Percentiles rank a stretch among this genome's conserved stretches.
phyloP scores from a whole-genome alignment of 2,797 vertebrate genomes.

The Poeciliopsis paucimaculata region DNA sequence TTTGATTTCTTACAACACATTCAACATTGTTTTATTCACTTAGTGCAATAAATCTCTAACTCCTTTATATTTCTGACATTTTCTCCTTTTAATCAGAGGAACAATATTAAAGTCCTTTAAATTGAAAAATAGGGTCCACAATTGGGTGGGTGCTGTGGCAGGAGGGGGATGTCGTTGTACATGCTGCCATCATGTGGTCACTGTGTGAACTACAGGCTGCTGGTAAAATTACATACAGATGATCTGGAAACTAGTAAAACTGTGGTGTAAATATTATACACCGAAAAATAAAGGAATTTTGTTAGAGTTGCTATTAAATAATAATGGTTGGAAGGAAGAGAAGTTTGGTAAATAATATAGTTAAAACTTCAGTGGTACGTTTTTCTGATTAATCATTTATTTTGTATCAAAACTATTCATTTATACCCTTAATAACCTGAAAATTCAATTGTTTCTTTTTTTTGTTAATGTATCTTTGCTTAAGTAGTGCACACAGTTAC shows the following conservation, averaged over 20 bases:
- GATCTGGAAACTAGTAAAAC: neutral
- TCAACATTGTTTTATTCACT: neutral
- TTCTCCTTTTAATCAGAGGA: neutral
- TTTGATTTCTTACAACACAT: neutral
- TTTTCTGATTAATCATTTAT: neutral
- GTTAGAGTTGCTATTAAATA: neutral
- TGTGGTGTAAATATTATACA: neutral
- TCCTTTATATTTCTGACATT: neutral
- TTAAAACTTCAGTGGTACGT: neutral
- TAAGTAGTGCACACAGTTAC: neutral
- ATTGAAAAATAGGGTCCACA: neutral
- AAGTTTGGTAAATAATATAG: neutral
- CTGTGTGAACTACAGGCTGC: conserved; percentile 22
- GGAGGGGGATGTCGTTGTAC: conserved; percentile 30
- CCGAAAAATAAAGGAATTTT: neutral
- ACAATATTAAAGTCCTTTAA: neutral
- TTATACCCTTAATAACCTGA: neutral
- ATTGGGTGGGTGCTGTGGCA: neutral
- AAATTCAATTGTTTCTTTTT: neutral
- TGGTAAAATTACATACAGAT: neutral
- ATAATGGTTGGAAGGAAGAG: no score
- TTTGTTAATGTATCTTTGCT: neutral
- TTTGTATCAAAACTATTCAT: neutral
- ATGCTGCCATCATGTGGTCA: conserved; percentile 51
- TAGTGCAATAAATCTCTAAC: neutral